A percentile compares a stretch with the other conserved stretches of the same genome.
Evolutionary conservation across 2,888 invertebrate species (phyloP).

Genomic region (Cheilosia scutellata): DNA sequence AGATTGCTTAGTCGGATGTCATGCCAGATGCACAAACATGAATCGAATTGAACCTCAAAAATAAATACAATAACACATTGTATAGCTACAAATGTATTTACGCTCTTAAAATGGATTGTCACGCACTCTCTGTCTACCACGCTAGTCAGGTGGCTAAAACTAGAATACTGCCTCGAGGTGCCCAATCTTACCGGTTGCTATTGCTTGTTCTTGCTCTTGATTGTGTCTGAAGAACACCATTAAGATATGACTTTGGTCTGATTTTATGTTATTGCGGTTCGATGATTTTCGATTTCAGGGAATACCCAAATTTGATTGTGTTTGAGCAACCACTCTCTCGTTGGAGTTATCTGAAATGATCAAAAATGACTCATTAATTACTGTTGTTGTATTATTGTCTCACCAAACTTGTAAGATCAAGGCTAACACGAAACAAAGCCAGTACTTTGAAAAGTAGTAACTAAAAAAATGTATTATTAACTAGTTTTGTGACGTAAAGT

Average conservation of each 20-base stretch:
- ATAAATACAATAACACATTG: background rate
- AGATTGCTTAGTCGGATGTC: conserved; percentile 21
- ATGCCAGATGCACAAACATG: conserved; percentile 19
- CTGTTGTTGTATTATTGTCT: background rate
- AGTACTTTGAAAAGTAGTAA: background rate
- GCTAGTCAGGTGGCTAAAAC: conserved; percentile 3
- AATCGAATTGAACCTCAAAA: background rate
- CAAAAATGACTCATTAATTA: conserved; percentile 5
- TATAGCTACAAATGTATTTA: background rate
- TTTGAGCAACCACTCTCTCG: background rate
- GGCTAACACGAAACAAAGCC: too few species aligned
- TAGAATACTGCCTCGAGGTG: background rate
- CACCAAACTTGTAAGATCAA: background rate
- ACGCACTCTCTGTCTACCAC: conserved; percentile 3
- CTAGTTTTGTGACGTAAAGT: too few species aligned
- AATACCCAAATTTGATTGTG: conserved; percentile 9
- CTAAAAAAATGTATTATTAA: background rate
- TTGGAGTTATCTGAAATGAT: background rate
- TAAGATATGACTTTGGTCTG: background rate
- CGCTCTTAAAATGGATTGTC: background rate
- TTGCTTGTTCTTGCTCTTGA: background rate
- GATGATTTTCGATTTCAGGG: conserved; percentile 9
- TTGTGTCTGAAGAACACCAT: background rate
- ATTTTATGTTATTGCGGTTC: background rate
- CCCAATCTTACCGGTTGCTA: background rate